Evolutionary conservation across 2,113 vertebrate species (phyloP), one percentile per base, ranked within the genome.

Genomic region (Oostethus manadensis): DNA sequence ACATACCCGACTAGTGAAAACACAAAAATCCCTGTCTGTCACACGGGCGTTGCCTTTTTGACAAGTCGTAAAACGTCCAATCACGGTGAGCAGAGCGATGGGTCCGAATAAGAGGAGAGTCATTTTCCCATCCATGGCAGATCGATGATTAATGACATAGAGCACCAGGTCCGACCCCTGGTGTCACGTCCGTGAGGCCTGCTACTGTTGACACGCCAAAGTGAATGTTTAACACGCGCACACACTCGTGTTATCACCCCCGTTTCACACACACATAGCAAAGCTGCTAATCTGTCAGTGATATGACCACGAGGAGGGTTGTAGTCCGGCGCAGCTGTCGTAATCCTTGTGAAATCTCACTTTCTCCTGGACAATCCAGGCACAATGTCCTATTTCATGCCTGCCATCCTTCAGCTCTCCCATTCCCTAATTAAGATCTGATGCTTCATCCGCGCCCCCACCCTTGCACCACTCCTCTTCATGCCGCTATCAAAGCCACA

Each of bases 311-410:
- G 64, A 83, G 74, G 81, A 56, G 67, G 70, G 76, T 67, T 68
- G 68, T 66, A 76, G 75, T 75, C 73, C 63, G 26, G 62, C 43
- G 71, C 57, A 58, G 63, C 89, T 90, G 89, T 68, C 77, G 79
- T 88, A 89, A 91, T 87, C 88, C 84, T 88, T 89, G 86, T 90
- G 84, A 90, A 89, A 90, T 90, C 73, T 73, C 73, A 62, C 76
- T 85, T 88, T 89, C 82, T 86, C 79, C 76, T 73, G 78, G 78
- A 86, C 83, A 79, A 81, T 86, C 85, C 56, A 21, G 68, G 73
- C 87, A 63, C 51, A 62, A 81, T 81, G 78, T 79, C 76, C 73
- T 82, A 88, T 90, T 89, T 89, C 86, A 88, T 80, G 88, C 79
- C 81, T 88, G 86, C 72, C 85, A 84, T 83, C 71, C 62, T 55